Base-by-base conservation (phyloP, 2,797 vertebrate species). In the Adelosebastes latens region DNA sequence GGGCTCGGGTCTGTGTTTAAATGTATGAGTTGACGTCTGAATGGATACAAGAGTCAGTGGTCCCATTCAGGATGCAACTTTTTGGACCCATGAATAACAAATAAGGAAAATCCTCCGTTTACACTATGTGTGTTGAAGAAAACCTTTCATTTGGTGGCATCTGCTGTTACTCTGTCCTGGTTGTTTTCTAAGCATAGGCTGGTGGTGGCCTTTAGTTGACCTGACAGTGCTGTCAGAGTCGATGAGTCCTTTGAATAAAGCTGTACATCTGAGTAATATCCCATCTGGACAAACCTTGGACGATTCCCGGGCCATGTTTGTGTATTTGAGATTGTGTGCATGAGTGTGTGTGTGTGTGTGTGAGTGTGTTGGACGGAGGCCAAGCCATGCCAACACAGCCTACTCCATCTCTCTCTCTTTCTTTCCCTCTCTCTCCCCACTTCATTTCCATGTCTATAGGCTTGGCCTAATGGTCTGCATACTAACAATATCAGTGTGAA, bases 381-480 rank as follows among this genome's bases (percentile, higher is more conserved):
- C 92, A 92, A 81, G 82, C 89, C 83, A 87, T 92, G 91, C 87
- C 91, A 93, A 84, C 90, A 90, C 92, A 92, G 89, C 90, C 93
- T 92, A 94, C 94, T 95, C 93, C 91, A 91, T 92, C 92, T 91
- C 92, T 83, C 89, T 86, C 88, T 83, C 72, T 87, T 88, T 87
- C 91, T 84, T 87, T 87, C 90, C 78, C 88, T 88, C 89, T 73
- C 88, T 88, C 90, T 93, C 91, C 84, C 90, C 70, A 86, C 90
- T 93, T 94, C 84, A 95, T 95, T 95, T 94, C 90, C 94, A 95
- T 95, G 94, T 95, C 92, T 94, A 95, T 93, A 93, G 94, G 91
- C 91, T 91, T 65, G 82, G 89, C 88, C 92, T 88, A 92, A 92
- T 94, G 93, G 91, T 89, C 93, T 95, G 94, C 92, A 95, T 95